phyloP scores from a whole-genome alignment of 2,888 invertebrate genomes.

The Mimumesa dahlbomi region DNA sequence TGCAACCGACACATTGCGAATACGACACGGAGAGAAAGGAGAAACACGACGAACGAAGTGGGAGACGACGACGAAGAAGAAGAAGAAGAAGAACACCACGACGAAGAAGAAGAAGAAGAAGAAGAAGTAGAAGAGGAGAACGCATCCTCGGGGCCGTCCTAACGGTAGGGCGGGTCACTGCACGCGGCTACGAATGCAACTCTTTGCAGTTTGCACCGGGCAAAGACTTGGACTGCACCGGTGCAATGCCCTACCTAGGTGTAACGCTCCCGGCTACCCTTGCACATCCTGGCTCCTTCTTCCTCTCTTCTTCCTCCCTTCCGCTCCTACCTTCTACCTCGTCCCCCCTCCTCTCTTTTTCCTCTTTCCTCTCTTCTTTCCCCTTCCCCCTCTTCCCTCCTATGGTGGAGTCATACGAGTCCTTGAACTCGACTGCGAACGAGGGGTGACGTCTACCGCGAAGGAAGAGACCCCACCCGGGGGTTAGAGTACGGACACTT shows the following conservation, averaged over 20 bases:
- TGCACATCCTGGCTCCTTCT: conserved; percentile 57
- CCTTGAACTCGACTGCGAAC: conserved; percentile 68
- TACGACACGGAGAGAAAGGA: conserved; percentile 31
- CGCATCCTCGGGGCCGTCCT: conserved; percentile 80
- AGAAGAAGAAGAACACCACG: conserved; percentile 26
- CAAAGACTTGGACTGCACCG: conserved; percentile 70
- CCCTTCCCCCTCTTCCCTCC: not conserved
- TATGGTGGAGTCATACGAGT: conserved; percentile 49
- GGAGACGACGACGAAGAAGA: conserved; percentile 46
- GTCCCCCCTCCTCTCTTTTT: conserved; percentile 10
- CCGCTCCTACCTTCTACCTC: conserved; percentile 1
- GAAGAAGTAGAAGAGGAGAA: conserved; percentile 67
- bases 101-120: conserved; percentile 34
- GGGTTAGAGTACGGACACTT: conserved; percentile 39
- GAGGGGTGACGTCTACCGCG: conserved; percentile 49
- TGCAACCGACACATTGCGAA: conserved; percentile 27
- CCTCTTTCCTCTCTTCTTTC: conserved; percentile 4
- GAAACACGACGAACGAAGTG: conserved; percentile 13
- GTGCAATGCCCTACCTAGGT: conserved; percentile 80
- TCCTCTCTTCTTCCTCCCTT: conserved; percentile 41
- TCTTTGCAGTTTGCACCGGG: conserved; percentile 72
- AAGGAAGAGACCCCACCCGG: conserved; percentile 30
- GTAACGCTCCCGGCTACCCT: conserved; percentile 77
- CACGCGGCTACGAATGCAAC: conserved; percentile 76
- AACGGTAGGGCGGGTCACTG: conserved; percentile 81